Conservation (phyloP, 2,797 vertebrate genomes). For the Chromobotia macracanthus region DNA sequence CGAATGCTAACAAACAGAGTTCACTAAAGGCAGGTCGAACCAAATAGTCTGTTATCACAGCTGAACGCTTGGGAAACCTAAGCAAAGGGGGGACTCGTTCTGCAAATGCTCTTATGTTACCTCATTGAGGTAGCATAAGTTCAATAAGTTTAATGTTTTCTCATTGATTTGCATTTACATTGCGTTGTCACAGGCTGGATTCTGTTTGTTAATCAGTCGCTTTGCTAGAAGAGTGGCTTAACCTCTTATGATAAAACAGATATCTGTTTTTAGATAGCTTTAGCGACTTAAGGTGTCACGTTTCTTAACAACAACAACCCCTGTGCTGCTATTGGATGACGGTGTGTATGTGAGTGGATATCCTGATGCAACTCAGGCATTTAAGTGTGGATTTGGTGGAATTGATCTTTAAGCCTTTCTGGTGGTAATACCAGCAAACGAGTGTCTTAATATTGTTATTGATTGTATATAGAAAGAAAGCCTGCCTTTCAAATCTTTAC, state of each 20-base stretch:
- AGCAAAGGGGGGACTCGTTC: background rate
- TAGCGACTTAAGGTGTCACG: slow-evolving; percentile 19
- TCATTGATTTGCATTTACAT: background rate
- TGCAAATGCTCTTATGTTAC: background rate
- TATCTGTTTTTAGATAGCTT: no score
- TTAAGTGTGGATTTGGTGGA: slow-evolving; percentile 42
- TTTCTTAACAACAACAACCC: slow-evolving; percentile 21
- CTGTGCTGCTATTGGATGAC: slow-evolving; percentile 26
- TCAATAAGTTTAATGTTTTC: no score
- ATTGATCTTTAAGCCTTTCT: slow-evolving; percentile 38
- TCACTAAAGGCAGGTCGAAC: slow-evolving; percentile 6
- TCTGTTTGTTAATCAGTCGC: background rate
- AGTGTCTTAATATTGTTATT: slow-evolving; percentile 9
- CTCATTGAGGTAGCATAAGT: no score
- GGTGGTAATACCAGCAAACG: slow-evolving; percentile 25
- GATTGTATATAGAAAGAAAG: background rate
- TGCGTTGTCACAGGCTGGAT: slow-evolving; percentile 9
- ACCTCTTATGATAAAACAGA: slow-evolving; percentile 29
- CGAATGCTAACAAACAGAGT: slow-evolving; percentile 31
- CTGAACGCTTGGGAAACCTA: slow-evolving; percentile 11
- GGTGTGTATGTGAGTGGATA: slow-evolving; percentile 36
- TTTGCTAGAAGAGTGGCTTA: slow-evolving; percentile 23
- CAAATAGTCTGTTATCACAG: slow-evolving; percentile 6
- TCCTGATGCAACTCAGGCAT: slow-evolving; percentile 33
- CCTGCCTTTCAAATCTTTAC: background rate